Evolutionary conservation across 2,888 invertebrate genomes (phyloP), one percentile per base, ranked within the genome.

Genomic region (Eudemis profundana): DNA sequence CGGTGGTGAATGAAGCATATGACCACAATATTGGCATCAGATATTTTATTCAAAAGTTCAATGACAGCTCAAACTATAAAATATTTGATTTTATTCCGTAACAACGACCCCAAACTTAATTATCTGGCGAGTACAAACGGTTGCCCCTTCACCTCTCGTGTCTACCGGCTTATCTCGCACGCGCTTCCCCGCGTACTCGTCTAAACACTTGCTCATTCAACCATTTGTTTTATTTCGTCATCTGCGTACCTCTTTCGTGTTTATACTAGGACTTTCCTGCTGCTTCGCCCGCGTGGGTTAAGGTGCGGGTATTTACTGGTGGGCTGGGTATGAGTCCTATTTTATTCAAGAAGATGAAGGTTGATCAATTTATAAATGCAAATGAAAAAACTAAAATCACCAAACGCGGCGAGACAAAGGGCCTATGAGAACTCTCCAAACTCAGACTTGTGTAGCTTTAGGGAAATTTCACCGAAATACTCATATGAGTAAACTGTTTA

Each of bases 121-220:
- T 56, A 42, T 56, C 42, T 17, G 42, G 29, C 29, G 53, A 27
- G 51, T 59, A 69, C 69, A 69, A 69, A 69, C 64, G 60, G 50
- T 67, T 70, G 75, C 69, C 74, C 77, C 68, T 71, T 75, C 69
- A 78, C 77, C 77, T 70, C 68, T 64, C 42, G 69, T 61, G 71
- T 73, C 71, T 70, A 72, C 57, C 53, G 68, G 51, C 68, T 74
- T 74, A 79, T 77, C 73, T 46, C 60, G 73, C 77, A 76, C 77
- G 76, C 76, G 71, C 8, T 10, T 33, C 33, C 33, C 73, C 47
- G 14, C 17, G n/a, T 46, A 33, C 53, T 19, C 33, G 47, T 42
- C 51, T 42, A 65, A 60, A 47, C 59, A 60, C 27, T 36, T 12
- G 27, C 23, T 40, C 51, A 53, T 53, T 65, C 46, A 47, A 59